Percentiles rank a stretch among this genome's conserved stretches.
phyloP scores from a whole-genome alignment of 2,797 vertebrate species.

The Monodelphis domestica region DNA sequence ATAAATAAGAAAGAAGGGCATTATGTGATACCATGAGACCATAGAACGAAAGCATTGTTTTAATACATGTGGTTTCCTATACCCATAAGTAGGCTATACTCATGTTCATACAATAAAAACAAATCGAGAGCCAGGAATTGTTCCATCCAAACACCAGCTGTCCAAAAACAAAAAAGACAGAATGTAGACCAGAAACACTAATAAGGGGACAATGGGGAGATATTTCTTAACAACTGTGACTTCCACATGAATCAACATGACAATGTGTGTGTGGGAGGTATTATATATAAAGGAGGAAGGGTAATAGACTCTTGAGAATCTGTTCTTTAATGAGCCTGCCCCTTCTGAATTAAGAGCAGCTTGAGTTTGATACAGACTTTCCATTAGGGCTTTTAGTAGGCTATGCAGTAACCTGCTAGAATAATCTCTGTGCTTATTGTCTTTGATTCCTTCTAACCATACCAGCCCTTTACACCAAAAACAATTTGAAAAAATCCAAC shows the following conservation, averaged over 20 bases:
- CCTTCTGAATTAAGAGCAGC: background rate
- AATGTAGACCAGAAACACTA: background rate
- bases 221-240: background rate
- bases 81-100: background rate
- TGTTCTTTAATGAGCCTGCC: background rate
- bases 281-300: background rate
- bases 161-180: conserved; percentile 9
- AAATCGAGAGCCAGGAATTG: background rate
- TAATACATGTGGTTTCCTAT: background rate
- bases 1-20: background rate
- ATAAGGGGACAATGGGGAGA: background rate
- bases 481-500: no score
- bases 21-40: background rate
- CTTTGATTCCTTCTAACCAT: background rate
- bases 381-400: background rate
- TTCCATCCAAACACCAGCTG: background rate
- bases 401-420: background rate
- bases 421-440: background rate
- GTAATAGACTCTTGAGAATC: background rate
- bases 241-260: background rate
- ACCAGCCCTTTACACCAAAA: background rate
- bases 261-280: background rate
- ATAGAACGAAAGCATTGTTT: background rate
- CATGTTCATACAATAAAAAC: background rate
- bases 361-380: background rate